Conservation (phyloP, 2,797 vertebrate species). For the Lutjanus campechanus region DNA sequence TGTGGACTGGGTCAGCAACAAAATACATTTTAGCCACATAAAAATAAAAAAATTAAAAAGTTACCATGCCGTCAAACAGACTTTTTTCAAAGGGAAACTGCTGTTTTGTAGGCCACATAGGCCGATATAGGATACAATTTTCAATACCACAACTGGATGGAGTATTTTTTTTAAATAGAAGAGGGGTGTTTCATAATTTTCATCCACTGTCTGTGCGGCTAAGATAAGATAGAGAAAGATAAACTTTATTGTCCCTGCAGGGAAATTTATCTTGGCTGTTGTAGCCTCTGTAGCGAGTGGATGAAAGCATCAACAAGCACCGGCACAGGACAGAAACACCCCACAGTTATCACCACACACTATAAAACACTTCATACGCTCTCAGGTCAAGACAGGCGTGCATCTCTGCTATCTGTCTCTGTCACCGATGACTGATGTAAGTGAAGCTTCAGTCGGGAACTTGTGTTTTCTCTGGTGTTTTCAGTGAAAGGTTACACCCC, state of each 20-base stretch:
- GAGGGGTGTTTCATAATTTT: slow-evolving; percentile 34
- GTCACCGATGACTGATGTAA: slow-evolving; percentile 66
- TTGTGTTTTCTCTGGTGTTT: slow-evolving; percentile 69
- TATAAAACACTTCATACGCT: slow-evolving; percentile 18
- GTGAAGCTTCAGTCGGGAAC: slow-evolving; percentile 38
- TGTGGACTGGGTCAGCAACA: too few species aligned
- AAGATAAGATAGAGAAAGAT: slow-evolving; percentile 50
- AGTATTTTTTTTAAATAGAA: slow-evolving; percentile 28
- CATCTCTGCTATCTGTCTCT: slow-evolving; percentile 33
- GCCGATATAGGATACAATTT: neutral
- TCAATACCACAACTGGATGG: slow-evolving; percentile 5
- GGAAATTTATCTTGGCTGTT: slow-evolving; percentile 53
- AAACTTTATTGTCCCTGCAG: slow-evolving; percentile 44
- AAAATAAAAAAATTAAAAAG: too few species aligned
- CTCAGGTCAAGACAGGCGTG: slow-evolving; percentile 1
- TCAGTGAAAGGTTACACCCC: slow-evolving; percentile 78
- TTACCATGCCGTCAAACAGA: too few species aligned
- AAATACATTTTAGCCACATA: too few species aligned
- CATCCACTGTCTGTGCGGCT: slow-evolving; percentile 41
- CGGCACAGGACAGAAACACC: slow-evolving; percentile 21
- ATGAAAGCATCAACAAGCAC: slow-evolving; percentile 43
- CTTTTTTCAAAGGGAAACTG: too few species aligned
- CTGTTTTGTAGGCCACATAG: too few species aligned
- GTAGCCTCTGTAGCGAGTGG: slow-evolving; percentile 1
- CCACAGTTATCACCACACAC: slow-evolving; percentile 21